Base-by-base conservation (phyloP, 2,113 vertebrate genomes). In the Corythaeola cristata region DNA sequence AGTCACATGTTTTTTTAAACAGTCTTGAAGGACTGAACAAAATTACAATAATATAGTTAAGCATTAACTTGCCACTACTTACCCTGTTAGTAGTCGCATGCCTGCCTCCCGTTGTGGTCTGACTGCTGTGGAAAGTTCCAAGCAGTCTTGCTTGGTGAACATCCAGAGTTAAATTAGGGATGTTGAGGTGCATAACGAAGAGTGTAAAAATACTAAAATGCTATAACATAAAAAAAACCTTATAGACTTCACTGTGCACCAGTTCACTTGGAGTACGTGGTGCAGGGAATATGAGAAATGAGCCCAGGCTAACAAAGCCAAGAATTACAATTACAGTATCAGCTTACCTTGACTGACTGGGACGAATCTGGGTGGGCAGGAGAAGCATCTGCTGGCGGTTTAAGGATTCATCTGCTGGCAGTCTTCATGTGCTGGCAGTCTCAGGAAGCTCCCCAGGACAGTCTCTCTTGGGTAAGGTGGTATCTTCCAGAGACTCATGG, bases 21-120 rank as follows among this genome's bases (percentile, higher is more conserved):
- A 44, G 26, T 62, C 60, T 55, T 52, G 32, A 81, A 82, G 37
- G 68, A 49, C 3, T 58, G 63, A 79, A 86, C 22, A 84, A 64
- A 93, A 79, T 49, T 26, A 73, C 45, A 90, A 2, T 90, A 66
- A 71, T 20, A 41, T 15, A 37, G 86, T 87, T 95, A 92, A 87
- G 24, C 59, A 58, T 96, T 96, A 96, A 93, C 76, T 89, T 77
- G 72, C 72, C 84, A 15, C n/a, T 32, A n/a, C 72, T 84, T 79
- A 74, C 14, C 68, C 52, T 78, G 64, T 67, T 74, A 80, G 77
- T 8, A 88, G 67, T 6, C 60, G 33, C 41, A 44, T 3, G 59
- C 56, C 55, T 77, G 41, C 73, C 55, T 87, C 13, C 22, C 50
- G 91, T 81, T 84, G 87, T 80, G 68, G 12, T 58, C 63, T 44